phyloP scores from a whole-genome alignment of 2,797 vertebrate genomes.

The Allenopithecus nigroviridis region DNA sequence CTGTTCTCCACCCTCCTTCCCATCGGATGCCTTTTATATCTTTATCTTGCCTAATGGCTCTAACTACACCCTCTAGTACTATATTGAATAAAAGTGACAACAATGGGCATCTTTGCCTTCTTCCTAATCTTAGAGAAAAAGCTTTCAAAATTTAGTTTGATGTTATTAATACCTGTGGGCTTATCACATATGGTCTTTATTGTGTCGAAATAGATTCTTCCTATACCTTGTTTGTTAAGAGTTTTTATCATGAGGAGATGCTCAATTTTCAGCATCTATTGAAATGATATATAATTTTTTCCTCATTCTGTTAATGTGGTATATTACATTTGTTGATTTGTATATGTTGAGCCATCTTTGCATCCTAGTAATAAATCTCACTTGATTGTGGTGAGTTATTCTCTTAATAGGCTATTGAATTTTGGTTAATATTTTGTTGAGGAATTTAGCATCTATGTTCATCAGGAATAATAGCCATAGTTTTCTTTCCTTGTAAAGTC shows the following conservation, averaged over 20 bases:
- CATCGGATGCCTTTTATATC: background rate
- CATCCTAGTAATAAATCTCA: background rate
- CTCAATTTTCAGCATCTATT: background rate
- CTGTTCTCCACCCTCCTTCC: background rate
- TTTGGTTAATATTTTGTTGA: background rate
- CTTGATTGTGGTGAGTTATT: background rate
- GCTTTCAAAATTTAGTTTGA: background rate
- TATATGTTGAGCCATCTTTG: background rate
- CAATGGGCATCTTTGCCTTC: background rate
- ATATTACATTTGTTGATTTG: background rate
- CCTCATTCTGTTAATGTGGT: background rate
- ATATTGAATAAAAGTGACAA: background rate
- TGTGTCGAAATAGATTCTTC: background rate
- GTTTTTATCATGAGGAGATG: background rate
- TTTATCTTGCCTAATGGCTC: background rate
- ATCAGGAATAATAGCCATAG: background rate
- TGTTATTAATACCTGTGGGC: background rate
- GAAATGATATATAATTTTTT: background rate
- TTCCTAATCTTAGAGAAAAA: background rate
- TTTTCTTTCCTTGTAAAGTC: background rate
- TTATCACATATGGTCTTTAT: background rate
- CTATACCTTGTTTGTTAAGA: background rate
- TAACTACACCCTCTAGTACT: background rate
- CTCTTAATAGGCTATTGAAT: background rate
- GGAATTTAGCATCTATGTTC: background rate